These are phyloP conservation scores for Zygogramma bicolorata DNA, from an alignment of 2,888 invertebrate species.

Conservation along the genomic window DNA sequence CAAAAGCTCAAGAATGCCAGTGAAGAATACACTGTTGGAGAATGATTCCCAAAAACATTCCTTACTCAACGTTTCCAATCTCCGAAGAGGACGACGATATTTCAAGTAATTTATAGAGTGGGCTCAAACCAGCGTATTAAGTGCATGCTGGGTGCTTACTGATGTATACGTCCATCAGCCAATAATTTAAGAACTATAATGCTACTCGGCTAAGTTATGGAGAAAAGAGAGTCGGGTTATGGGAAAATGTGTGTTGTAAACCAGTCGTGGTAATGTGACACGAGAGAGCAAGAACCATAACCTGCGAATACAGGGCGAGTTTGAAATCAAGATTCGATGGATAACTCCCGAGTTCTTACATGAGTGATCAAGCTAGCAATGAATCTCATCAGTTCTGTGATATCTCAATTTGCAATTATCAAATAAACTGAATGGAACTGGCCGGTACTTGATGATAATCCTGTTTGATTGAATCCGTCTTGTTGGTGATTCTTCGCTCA, in stretches of 20 bases:
- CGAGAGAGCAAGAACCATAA: neutral
- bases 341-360: too few species aligned
- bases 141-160: conserved; percentile 45
- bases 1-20: neutral
- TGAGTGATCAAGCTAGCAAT: too few species aligned
- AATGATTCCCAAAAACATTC: conserved; percentile 27
- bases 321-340: too few species aligned
- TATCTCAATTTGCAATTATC: too few species aligned
- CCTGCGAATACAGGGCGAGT: neutral
- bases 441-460: too few species aligned
- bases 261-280: neutral
- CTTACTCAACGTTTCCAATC: conserved; percentile 26
- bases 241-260: neutral
- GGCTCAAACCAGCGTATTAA: conserved; percentile 33
- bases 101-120: conserved; percentile 34
- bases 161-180: conserved; percentile 46
- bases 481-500: too few species aligned
- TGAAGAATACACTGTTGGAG: neutral
- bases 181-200: conserved; percentile 46
- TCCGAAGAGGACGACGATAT: conserved; percentile 29
- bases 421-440: too few species aligned
- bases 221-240: neutral
- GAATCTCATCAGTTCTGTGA: too few species aligned
- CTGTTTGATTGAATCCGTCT: too few species aligned
- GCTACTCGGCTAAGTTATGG: conserved; percentile 26